A percentile compares a stretch with the other conserved stretches of the same genome.
Evolutionary conservation across 2,888 invertebrate genomes (phyloP).

Genomic region (Hyles lineata): DNA sequence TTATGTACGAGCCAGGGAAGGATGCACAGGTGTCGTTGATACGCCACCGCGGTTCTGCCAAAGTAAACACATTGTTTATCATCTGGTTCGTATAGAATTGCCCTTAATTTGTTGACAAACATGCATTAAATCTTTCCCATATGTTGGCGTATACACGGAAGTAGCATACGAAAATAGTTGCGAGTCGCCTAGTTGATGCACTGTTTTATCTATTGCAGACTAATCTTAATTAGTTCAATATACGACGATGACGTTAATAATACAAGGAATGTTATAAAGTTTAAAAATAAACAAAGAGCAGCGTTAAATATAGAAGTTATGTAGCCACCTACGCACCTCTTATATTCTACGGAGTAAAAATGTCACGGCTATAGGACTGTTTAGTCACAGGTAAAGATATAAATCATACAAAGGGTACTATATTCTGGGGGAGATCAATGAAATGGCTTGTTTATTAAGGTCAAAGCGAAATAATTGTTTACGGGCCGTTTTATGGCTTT

Average conservation of each 20-base stretch:
- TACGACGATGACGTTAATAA: neutral
- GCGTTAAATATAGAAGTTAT: neutral
- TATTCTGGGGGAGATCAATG: neutral
- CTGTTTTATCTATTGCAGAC: neutral
- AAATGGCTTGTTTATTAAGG: slow-evolving; percentile 18
- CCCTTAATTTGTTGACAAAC: slow-evolving; percentile 48
- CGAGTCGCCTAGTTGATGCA: neutral
- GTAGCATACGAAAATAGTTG: neutral
- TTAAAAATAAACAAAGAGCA: slow-evolving; percentile 9
- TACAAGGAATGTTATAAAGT: neutral
- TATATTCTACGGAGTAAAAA: neutral
- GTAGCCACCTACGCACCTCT: neutral
- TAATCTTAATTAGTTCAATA: neutral
- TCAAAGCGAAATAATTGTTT: neutral
- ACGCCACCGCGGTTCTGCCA: slow-evolving; percentile 49
- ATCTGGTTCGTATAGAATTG: slow-evolving; percentile 40
- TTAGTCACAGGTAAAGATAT: neutral
- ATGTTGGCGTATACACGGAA: neutral
- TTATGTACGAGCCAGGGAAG: slow-evolving; percentile 49
- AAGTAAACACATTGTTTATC: slow-evolving; percentile 49
- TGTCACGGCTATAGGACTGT: neutral
- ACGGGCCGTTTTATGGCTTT: neutral
- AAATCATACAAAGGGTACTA: neutral
- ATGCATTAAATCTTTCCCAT: slow-evolving; percentile 30
- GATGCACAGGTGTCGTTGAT: slow-evolving; percentile 55